Evolutionary conservation across 2,888 invertebrate genomes (phyloP).

Genomic region (Bembecia ichneumoniformis): DNA sequence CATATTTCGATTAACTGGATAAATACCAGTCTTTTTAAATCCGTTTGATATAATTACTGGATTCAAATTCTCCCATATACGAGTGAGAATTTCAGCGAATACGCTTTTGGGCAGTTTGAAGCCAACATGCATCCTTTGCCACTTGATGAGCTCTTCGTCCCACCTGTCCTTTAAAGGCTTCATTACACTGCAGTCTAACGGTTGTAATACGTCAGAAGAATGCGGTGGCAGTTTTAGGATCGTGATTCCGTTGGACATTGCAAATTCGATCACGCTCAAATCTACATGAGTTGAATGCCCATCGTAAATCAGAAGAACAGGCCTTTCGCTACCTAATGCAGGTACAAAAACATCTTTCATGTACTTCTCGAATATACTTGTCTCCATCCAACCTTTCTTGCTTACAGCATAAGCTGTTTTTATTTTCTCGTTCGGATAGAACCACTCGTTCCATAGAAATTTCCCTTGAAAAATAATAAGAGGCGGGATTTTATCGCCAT

Average conservation of each 20-base stretch:
- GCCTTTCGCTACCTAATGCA: not conserved
- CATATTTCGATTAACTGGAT: not conserved
- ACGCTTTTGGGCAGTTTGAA: conserved; percentile 4
- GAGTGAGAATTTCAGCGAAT: not conserved
- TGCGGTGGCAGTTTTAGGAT: no score
- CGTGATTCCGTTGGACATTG: no score
- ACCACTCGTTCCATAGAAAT: not conserved
- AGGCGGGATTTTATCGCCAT: not conserved
- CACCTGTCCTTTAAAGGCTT: no score
- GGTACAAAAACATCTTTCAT: not conserved
- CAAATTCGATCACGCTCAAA: no score
- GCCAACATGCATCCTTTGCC: no score
- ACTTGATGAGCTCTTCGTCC: no score
- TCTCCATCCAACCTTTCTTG: not conserved
- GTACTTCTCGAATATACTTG: not conserved
- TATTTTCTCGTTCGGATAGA: not conserved
- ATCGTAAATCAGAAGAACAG: no score
- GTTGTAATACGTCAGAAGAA: no score
- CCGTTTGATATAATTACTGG: not conserved
- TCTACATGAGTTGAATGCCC: no score
- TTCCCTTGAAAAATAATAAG: not conserved
- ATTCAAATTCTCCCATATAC: not conserved
- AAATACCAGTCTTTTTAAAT: no score
- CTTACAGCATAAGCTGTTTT: not conserved
- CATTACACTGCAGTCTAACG: no score